phyloP scores from a whole-genome alignment of 2,888 invertebrate genomes.

The Dryococelus australis region DNA sequence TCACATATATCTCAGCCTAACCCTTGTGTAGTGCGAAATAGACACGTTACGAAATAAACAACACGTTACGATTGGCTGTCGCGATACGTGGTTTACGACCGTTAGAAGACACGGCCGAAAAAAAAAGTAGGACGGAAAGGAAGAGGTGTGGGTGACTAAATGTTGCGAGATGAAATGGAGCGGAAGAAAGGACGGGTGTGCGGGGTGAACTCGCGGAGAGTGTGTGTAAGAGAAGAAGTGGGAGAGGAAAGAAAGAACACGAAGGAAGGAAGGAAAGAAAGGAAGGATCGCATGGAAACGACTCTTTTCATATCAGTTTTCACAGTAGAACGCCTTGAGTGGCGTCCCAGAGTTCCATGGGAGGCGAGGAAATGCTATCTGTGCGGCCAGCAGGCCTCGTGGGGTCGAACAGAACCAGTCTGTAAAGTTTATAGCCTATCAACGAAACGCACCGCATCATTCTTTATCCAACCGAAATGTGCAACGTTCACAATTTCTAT shows the following conservation, averaged over 20 bases:
- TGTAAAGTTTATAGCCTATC: conserved; percentile 18
- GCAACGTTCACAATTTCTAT: conserved; percentile 11
- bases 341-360: background rate
- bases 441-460: background rate
- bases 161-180: conserved; percentile 20
- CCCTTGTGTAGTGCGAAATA: background rate
- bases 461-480: conserved; percentile 4
- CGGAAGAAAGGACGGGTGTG: background rate
- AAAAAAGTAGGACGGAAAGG: background rate
- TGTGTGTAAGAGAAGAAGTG: background rate
- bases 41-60: background rate
- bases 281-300: conserved; percentile 32
- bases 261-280: background rate
- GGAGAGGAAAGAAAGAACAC: conserved; percentile 18
- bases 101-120: background rate
- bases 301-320: conserved; percentile 44
- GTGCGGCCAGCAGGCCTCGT: background rate
- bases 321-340: conserved; percentile 36
- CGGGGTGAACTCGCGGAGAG: background rate
- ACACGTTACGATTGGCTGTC: background rate
- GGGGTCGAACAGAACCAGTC: conserved; percentile 5
- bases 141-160: background rate
- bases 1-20: no score
- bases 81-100: background rate
- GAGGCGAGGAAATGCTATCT: background rate